phyloP scores from a whole-genome alignment of 2,888 invertebrate species.

The Alloscopus bannaensis region DNA sequence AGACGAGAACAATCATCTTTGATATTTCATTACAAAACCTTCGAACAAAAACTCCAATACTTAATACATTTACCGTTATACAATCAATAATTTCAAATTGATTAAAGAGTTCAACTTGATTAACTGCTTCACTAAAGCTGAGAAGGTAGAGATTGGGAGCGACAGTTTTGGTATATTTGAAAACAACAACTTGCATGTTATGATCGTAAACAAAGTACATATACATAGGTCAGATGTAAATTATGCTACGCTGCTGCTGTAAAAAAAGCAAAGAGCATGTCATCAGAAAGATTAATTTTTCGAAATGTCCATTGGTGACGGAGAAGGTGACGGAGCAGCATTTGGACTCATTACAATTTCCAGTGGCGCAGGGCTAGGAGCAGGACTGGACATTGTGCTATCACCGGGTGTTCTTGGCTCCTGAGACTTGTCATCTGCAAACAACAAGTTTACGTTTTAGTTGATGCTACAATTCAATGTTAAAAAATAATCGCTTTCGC shows the following conservation, averaged over 20 bases:
- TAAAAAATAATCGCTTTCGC: neutral
- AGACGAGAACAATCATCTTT: no score
- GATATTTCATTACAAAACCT: no score
- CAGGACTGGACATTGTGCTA: conserved; percentile 72
- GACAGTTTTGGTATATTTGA: no score
- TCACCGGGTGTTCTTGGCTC: conserved; percentile 72
- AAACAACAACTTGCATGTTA: neutral
- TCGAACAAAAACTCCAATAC: no score
- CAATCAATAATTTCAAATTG: no score
- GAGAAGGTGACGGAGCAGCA: conserved; percentile 69
- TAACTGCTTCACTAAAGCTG: no score
- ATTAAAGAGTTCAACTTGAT: no score
- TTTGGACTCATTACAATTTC: conserved; percentile 71
- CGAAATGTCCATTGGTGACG: conserved; percentile 72
- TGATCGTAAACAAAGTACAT: neutral
- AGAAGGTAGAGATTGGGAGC: no score
- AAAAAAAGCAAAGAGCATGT: neutral
- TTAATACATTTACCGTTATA: no score
- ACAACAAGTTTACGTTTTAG: neutral
- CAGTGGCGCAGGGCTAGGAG: conserved; percentile 71
- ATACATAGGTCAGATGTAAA: neutral
- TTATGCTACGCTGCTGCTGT: neutral
- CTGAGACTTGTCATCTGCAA: conserved; percentile 67
- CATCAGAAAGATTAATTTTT: conserved; percentile 34
- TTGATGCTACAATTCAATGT: neutral